Evolutionary conservation across 2,113 vertebrate genomes (phyloP), one percentile per base, ranked within the genome.

Genomic region (Hypocryptadius cinnamomeus): DNA sequence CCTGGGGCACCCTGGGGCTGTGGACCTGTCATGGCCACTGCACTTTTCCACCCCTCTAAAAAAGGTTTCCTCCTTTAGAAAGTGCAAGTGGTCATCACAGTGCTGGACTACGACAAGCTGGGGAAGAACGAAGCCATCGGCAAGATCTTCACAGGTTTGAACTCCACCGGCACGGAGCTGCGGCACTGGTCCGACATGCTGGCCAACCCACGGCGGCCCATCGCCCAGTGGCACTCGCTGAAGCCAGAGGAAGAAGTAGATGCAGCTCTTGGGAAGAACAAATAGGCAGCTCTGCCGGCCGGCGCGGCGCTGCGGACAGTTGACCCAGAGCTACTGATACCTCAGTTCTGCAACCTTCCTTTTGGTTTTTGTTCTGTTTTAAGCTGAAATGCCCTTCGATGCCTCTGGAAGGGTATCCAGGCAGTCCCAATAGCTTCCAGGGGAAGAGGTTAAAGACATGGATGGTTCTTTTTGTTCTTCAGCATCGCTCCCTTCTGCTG

Each of bases 181-280:
- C 98, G 99, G 97, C 99, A 99, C 98, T 99, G 99, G 99, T 99
- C 99, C 0, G 99, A 99, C 97, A 99, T 99, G 99, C 97, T 99
- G 98, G 98, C 99, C 86, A 99, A 99, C 96, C 99, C 99, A 11
- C 98, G 99, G 30, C 98, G 99, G 95, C 99, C 99, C 95, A 99
- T 99, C 5, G 99, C 99, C 84, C 99, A 99, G 97, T 99, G 99
- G 99, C 99, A 99, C 97, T 99, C 99, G 1, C 98, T 99, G 81
- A 99, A 99, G 97, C 99, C 99, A 0, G 99, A 99, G 97, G 99
- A 99, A 79, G 99, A 99, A 97, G 99, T 99, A 82, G 99, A 99
- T 18, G 98, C 98, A 25, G 98, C 98, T 68, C 98, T 99, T 3
- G 98, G 96, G 79, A 98, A 98, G 88, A 99, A 99, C 97, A 99